Evolutionary conservation across 1,140 invertebrate genomes (phyloP).

Genomic region (Sarcophaga bullata): DNA sequence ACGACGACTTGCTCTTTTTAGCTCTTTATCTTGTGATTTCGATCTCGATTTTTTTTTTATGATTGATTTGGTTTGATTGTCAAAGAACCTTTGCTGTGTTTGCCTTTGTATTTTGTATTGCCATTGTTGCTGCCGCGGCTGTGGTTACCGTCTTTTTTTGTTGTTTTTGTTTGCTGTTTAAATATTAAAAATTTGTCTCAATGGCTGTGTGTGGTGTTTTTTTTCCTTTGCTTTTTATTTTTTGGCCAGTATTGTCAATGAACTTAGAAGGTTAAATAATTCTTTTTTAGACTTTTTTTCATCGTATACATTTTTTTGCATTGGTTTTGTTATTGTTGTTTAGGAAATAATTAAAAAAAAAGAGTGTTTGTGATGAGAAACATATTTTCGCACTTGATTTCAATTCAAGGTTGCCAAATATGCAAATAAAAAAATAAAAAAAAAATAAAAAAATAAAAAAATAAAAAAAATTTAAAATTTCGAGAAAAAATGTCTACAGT

Average conservation of each 20-base stretch:
- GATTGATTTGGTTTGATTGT: too few species aligned
- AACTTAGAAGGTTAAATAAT: constrained; percentile 7
- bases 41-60: too few species aligned
- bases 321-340: background rate
- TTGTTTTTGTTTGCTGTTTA: background rate
- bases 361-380: too few species aligned
- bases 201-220: too few species aligned
- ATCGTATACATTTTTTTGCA: background rate
- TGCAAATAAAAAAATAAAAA: background rate
- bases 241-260: background rate
- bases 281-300: background rate
- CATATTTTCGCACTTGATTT: too few species aligned
- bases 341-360: background rate
- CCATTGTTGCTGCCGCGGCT: background rate
- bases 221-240: too few species aligned
- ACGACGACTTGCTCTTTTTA: too few species aligned
- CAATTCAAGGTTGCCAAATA: background rate
- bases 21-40: too few species aligned
- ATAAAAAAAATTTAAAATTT: too few species aligned
- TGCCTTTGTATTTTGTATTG: too few species aligned
- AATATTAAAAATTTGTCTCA: background rate
- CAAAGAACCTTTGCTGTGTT: too few species aligned
- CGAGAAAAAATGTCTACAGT: too few species aligned
- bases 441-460: background rate
- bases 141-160: background rate